Base-by-base conservation (phyloP, 1,140 invertebrate species). In the Sweltsa coloradensis region DNA sequence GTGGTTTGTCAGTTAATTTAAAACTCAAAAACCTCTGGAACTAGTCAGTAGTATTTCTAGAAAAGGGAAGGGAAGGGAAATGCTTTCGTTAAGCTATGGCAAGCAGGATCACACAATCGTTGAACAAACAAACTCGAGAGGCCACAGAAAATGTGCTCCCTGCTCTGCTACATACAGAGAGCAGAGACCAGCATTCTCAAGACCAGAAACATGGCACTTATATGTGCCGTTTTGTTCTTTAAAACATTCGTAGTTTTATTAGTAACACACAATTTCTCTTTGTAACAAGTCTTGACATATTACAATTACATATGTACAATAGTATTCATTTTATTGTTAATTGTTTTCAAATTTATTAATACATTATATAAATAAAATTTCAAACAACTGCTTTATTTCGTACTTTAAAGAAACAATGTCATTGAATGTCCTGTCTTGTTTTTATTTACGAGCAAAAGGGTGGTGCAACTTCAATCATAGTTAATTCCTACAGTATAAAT, bases 201-300 rank as follows among this genome's bases (percentile, higher is more conserved):
- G 7, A 31, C 7, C 29, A 9, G 9, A 9, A 40, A 40, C 37
- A 40, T 23, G 21, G 21, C 21, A 40, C n/a, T n/a, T 40, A 23
- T 40, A 40, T 22, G 37, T 40, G 21, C 21, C 37, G 24, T 13
- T 16, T 6, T 11, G 21, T 44, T 25, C 22, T 25, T 31, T 44
- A 44, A 44, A 44, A 44, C 27, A 44, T 44, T 19, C 18, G 41
- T 40, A 19, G 4, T 47, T 47, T 47, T 47, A 47, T 47, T 47
- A 36, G 37, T 41, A 39, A 41, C 43, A 45, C 46, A 47, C 25
- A 39, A 22, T 47, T 39, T 21, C n/a, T n/a, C n/a, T 39, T 41
- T 47, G 24, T 41, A 47, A 47, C 46, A 47, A 47, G 24, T 39
- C 41, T 39, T 31, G n/a, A n/a, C n/a, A n/a, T n/a, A n/a, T n/a